phyloP scores from a whole-genome alignment of 2,888 invertebrate species.

The Rhagophthalmus giganteus region DNA sequence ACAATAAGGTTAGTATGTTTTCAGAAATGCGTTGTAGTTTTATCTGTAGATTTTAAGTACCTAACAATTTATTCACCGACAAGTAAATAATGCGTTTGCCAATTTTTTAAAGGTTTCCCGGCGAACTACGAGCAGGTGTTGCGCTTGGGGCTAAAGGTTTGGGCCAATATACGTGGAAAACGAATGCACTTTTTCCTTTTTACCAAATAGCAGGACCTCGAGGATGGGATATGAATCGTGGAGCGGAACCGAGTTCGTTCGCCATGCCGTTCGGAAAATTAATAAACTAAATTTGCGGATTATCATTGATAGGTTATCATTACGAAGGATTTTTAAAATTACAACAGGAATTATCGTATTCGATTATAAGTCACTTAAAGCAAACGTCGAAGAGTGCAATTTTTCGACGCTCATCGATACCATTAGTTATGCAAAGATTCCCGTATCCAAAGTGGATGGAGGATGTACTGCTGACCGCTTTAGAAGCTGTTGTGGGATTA shows the following conservation, averaged over 20 bases:
- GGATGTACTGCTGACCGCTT: constrained; percentile 67
- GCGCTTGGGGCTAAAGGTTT: constrained; percentile 3
- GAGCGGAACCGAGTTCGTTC: constrained; percentile 33
- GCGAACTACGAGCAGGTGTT: constrained; percentile 57
- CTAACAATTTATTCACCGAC: background rate
- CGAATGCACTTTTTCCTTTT: constrained; percentile 61
- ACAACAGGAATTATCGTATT: constrained; percentile 58
- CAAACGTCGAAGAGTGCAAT: constrained; percentile 22
- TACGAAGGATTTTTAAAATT: constrained; percentile 69
- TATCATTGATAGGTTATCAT: constrained; percentile 62
- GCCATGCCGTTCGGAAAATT: too few species aligned
- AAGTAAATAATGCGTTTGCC: background rate
- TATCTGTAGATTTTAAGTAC: background rate
- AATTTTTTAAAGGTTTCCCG: constrained; percentile 59
- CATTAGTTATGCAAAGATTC: constrained; percentile 64
- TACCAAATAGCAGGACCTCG: constrained; percentile 41
- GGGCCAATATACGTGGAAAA: constrained; percentile 62
- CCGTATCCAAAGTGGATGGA: constrained; percentile 73
- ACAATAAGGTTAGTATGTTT: constrained; percentile 55
- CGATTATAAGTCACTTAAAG: constrained; percentile 30
- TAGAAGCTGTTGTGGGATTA: constrained; percentile 71
- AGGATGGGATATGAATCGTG: constrained; percentile 18
- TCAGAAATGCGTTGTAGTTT: background rate
- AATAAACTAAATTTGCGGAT: too few species aligned
- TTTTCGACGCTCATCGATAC: constrained; percentile 32